These are phyloP conservation scores for Tridacna gigas DNA, from an alignment of 2,888 invertebrate genomes.

Conservation along the genomic window DNA sequence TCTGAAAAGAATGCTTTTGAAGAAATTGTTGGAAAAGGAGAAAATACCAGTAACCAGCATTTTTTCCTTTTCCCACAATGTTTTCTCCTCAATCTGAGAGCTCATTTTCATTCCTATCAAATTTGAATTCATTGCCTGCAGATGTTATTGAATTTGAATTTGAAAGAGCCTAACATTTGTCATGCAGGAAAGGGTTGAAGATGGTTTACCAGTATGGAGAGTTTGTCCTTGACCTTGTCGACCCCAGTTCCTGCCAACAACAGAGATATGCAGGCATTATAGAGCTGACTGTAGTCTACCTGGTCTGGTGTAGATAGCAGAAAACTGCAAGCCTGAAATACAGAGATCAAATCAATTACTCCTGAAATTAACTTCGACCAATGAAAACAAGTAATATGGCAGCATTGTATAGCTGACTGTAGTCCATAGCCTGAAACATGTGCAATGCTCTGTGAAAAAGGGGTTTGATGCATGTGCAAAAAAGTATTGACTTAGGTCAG, in stretches of 20 bases:
- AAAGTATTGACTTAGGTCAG: too few relatives aligned
- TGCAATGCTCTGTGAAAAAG: too few relatives aligned
- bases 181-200: too few relatives aligned
- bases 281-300: constrained; percentile 93
- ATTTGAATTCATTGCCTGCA: too few relatives aligned
- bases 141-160: too few relatives aligned
- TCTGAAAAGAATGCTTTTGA: background rate
- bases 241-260: constrained; percentile 91
- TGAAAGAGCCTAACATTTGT: too few relatives aligned
- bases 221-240: constrained; percentile 79
- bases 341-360: background rate
- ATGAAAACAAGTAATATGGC: too few relatives aligned
- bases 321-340: constrained; percentile 92
- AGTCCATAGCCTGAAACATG: too few relatives aligned
- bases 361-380: too few relatives aligned
- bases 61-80: background rate
- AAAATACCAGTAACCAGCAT: background rate
- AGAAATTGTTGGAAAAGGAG: background rate
- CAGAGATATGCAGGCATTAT: constrained; percentile 94
- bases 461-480: too few relatives aligned
- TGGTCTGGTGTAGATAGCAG: constrained; percentile 96
- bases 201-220: constrained; percentile 78
- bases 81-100: background rate
- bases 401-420: too few relatives aligned
- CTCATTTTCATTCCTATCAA: too few relatives aligned